Base-by-base conservation (phyloP, 2,113 vertebrate species). In the Struthidea cinerea region DNA sequence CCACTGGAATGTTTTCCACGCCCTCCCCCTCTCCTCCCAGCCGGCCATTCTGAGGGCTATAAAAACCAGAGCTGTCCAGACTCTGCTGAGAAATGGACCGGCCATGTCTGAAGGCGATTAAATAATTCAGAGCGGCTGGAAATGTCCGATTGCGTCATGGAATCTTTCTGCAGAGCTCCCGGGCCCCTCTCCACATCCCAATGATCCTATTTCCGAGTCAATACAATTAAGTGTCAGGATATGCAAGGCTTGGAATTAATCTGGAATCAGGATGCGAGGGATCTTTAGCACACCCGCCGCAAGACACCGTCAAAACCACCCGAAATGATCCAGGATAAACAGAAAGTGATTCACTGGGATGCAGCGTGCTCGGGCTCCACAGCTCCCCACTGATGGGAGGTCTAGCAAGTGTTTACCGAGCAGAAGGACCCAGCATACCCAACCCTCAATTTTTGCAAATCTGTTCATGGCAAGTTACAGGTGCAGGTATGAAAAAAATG, bases 351-450 rank as follows among this genome's bases (percentile, higher is more conserved):
- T 92, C 80, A 74, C 13, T 67, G 88, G 79, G 90, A 84, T 93
- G 85, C 85, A 81, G 93, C 1, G 0, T 84, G 78, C 67, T 85
- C 11, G 27, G 87, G 50, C 30, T 88, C 55, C 74, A 74, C 84
- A 44, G 33, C 70, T 52, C 52, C 10, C 52, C 81, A 78, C 42
- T 60, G 94, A 84, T 86, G 50, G 4, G 5, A 73, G 33, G 44
- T 60, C 74, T 90, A 92, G 81, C 84, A 79, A 89, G 82, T 89
- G 84, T 68, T 92, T 91, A 90, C 92, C 32, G 82, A 95, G 81
- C 41, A 76, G 70, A 88, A 67, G 57, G 42, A 52, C 56, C 42
- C 47, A 24, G 77, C 82, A 80, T 26, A 46, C 33, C 74, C 57
- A 42, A 68, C n/a, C 41, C n/a, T 60, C 46, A 5, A 8, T 55